Base-by-base conservation (phyloP, 2,113 vertebrate species). In the Leucosticte australis region DNA sequence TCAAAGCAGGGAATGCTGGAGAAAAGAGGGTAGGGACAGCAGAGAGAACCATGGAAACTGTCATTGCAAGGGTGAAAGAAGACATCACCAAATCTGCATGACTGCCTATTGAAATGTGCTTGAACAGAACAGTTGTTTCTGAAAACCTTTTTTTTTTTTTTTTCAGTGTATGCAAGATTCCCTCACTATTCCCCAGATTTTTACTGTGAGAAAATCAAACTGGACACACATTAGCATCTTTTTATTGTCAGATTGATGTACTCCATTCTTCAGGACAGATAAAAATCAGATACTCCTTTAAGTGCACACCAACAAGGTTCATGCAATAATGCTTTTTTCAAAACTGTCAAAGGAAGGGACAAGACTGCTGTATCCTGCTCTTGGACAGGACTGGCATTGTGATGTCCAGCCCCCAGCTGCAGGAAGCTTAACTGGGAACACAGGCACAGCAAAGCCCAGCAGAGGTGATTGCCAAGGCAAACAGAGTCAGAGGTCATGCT, bases 361-460 rank as follows among this genome's bases (percentile, higher is more conserved):
- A 39, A n/a, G 59, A 68, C 3, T 44, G 24, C 24, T 87, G 10
- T 18, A 26, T 30, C 37, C 73, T 81, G 60, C 46, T 33, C 10
- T 60, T 44, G 44, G 44, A 75, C 42, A 67, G 69, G 33, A 55
- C 18, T 23, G 6, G 20, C 11, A 42, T 2, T 4, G 0, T 1
- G 1, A 35, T 41, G 37, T 41, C 19, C 67, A 90, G 35, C 18
- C 19, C 27, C 15, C 3, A 2, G 23, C 26, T 64, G 7, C 2
- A 7, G 81, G 20, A 85, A 65, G 15, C 24, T 57, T 6, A 44
- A 31, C 22, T 23, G 15, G 44, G 53, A 63, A 30, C 39, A 65
- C 2, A 2, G 39, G 50, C 20, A 19, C 0, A 2, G 52, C 21
- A 4, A 81, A 44, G 0, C 44, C 24, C 47, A 47, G 35, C 14